A percentile compares a stretch with the other conserved stretches of the same genome.
These are phyloP conservation scores for Crocodylus rhombifer DNA, from an alignment of 2,797 vertebrate species.

Conservation along the genomic window DNA sequence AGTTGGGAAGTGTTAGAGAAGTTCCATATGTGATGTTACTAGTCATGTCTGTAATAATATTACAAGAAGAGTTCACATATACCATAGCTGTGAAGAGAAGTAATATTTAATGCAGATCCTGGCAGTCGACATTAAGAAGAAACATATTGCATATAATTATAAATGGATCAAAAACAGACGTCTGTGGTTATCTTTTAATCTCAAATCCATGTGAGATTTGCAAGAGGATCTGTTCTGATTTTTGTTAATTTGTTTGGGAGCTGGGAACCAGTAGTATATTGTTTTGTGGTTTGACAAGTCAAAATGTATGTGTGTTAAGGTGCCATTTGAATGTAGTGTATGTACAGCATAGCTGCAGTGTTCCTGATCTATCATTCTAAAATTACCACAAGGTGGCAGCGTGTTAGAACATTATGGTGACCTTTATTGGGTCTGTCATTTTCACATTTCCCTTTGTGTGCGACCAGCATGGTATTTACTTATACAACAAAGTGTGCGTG, in stretches of 20 bases:
- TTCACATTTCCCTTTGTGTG: accelerated
- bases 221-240: not conserved
- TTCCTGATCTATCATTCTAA: not conserved
- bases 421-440: not conserved
- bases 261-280: no score
- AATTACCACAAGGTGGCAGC: slow-evolving; percentile 42
- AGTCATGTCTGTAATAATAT: not conserved
- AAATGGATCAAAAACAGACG: not conserved
- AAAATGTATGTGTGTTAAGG: no score
- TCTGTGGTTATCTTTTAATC: not conserved
- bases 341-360: not conserved
- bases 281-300: not conserved
- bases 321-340: no score
- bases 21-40: not conserved
- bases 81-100: not conserved
- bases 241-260: accelerated
- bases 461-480: not conserved
- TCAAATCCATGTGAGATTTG: not conserved
- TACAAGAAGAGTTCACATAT: not conserved
- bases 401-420: not conserved
- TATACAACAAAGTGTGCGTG: not conserved
- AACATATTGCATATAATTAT: not conserved
- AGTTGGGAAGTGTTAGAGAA: not conserved
- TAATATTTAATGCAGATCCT: not conserved
- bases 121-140: not conserved